Evolutionary conservation across 2,888 invertebrate genomes (phyloP).

Genomic region (Dromius quadrimaculatus): DNA sequence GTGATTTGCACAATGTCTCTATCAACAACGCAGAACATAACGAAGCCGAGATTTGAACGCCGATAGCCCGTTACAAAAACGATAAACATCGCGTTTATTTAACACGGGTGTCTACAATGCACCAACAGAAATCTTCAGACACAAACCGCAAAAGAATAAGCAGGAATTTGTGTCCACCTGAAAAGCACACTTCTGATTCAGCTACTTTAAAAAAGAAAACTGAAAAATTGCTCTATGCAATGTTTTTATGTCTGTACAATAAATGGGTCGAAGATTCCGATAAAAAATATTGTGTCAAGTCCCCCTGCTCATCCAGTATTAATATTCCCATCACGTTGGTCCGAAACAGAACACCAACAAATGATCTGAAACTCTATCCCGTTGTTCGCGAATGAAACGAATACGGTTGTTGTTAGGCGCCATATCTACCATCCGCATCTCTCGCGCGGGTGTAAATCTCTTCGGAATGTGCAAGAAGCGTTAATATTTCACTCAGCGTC

Average conservation of each 20-base stretch:
- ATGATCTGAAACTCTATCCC: slow-evolving; percentile 1
- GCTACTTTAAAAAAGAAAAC: too few relatives aligned
- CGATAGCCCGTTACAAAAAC: slow-evolving; percentile 14
- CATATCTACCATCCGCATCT: slow-evolving; percentile 4
- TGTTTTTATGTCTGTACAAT: too few relatives aligned
- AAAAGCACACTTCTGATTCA: too few relatives aligned
- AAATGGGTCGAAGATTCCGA: too few relatives aligned
- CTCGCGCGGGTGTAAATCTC: slow-evolving; percentile 9
- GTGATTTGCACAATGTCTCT: slow-evolving; percentile 25
- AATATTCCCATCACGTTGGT: background rate
- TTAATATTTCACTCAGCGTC: slow-evolving; percentile 64
- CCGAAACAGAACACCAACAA: background rate
- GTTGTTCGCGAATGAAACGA: slow-evolving; percentile 1
- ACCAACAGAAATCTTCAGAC: slow-evolving; percentile 1
- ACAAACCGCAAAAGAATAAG: background rate
- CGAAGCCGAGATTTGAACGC: slow-evolving; percentile 11
- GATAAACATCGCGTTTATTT: slow-evolving; percentile 22
- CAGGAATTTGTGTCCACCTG: too few relatives aligned
- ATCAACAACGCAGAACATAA: slow-evolving; percentile 18
- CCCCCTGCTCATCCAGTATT: too few relatives aligned
- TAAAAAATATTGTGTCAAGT: too few relatives aligned
- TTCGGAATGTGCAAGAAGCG: slow-evolving; percentile 40
- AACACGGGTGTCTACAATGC: slow-evolving; percentile 30
- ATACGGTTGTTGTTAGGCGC: slow-evolving; percentile 16
- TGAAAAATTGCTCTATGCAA: too few relatives aligned